phyloP scores from a whole-genome alignment of 2,797 vertebrate species.

The Danio aesculapii region DNA sequence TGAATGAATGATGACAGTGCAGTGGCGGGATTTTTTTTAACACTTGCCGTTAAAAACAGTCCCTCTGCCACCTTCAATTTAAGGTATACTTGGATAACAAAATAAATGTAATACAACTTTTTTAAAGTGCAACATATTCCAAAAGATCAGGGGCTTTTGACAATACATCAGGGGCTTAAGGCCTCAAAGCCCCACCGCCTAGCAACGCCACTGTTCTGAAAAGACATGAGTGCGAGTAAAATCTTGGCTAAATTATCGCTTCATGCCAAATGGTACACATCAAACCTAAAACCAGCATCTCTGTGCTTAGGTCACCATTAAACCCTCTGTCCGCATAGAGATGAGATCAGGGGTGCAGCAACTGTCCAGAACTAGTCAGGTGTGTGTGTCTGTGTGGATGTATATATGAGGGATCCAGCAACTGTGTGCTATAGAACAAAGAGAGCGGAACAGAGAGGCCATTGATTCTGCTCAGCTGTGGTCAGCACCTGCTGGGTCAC shows the following conservation, averaged over 20 bases:
- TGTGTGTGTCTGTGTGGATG: slow-evolving; percentile 31
- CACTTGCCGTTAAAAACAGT: no score
- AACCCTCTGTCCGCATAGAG: background rate
- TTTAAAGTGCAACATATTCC: no score
- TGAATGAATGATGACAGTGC: no score
- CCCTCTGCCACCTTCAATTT: no score
- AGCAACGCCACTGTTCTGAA: background rate
- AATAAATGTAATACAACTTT: no score
- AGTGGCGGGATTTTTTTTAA: no score
- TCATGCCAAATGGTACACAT: background rate
- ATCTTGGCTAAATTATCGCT: background rate
- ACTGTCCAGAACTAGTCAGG: slow-evolving; percentile 54
- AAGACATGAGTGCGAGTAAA: background rate
- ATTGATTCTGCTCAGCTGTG: slow-evolving; percentile 56
- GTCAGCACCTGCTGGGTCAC: slow-evolving; percentile 54
- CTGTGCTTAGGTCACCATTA: slow-evolving; percentile 7
- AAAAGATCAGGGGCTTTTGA: no score
- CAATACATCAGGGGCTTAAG: no score
- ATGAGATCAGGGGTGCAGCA: slow-evolving; percentile 32
- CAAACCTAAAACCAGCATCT: background rate
- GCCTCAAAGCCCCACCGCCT: no score
- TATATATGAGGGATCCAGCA: slow-evolving; percentile 60
- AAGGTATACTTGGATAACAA: no score
- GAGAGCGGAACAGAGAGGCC: slow-evolving; percentile 60
- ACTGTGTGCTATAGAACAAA: slow-evolving; percentile 75